Percentiles rank a stretch among this genome's conserved stretches.
phyloP scores from a whole-genome alignment of 2,113 vertebrate genomes.

The Guaruba guarouba region DNA sequence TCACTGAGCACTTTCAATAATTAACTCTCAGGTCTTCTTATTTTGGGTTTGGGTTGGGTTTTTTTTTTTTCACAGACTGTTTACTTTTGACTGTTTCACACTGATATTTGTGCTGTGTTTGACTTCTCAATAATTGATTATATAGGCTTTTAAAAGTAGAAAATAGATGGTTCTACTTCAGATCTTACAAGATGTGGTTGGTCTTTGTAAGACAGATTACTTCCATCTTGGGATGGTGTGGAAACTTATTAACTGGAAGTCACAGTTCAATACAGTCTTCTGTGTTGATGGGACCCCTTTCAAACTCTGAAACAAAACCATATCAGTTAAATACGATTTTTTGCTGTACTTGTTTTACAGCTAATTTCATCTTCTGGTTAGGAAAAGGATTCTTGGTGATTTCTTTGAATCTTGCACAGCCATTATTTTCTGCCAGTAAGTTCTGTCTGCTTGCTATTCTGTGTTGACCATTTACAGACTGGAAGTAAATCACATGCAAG shows the following conservation, averaged over 20 bases:
- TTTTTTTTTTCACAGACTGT: neutral
- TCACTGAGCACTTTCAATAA: neutral
- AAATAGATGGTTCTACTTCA: neutral
- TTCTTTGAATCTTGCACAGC: neutral
- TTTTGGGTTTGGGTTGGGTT: neutral
- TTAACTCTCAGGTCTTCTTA: neutral
- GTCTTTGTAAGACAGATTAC: neutral
- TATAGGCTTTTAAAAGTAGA: neutral
- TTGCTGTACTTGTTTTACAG: neutral
- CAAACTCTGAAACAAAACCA: fast-evolving
- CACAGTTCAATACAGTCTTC: neutral
- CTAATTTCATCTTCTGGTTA: neutral
- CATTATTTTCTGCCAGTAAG: neutral
- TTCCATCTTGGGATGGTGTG: neutral
- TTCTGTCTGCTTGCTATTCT: neutral
- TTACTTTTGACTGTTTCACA: neutral
- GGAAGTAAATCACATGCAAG: neutral
- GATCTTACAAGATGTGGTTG: neutral
- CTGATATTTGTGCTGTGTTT: neutral
- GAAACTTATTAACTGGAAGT: neutral
- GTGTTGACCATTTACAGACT: neutral
- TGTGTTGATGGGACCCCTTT: neutral
- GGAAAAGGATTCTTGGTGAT: neutral
- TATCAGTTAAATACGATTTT: neutral
- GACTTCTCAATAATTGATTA: neutral